Evolutionary conservation across 2,888 invertebrate species (phyloP), one percentile per base, ranked within the genome.

Genomic region (Lottia gigantea): DNA sequence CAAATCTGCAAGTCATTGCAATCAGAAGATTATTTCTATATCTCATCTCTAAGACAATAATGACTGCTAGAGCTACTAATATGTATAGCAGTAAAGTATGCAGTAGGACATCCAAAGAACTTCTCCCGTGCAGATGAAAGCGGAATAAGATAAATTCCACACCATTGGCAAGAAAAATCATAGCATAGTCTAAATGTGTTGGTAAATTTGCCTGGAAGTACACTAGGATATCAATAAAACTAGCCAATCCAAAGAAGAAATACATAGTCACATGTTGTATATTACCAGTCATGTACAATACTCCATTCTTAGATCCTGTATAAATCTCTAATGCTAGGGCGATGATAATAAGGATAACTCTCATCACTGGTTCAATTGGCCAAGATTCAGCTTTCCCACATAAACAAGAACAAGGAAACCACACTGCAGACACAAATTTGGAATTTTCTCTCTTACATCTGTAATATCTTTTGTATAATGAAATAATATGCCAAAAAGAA

Each of bases 211-310:
- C 76, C 71, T 80, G 84, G 72, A 83, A 87, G 75, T 88, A 82
- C 15, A 85, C 72, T 7, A 89, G 77, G 6, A 90, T 75, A 72
- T 90, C 90, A 14, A 89, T 73, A 0, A 88, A 78, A 7, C 89
- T 90, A 64, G 85, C 85, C 45, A 90, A 72, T 16, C 88, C 89
- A 78, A 91, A 90, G 81, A 89, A 90, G 82, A 89, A 88, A 80
- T 89, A 90, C 90, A 91, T 91, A 40, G 90, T 90, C 64, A 89
- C 88, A 80, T 91, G 90, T 75, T 90, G 90, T n/a, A 86, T 89
- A 80, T 90, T 90, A 16, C 87, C 87, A 45, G 87, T 76, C 70
- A 83, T 77, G 15, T 82, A 79, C 80, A 89, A 89, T 49, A 80
- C 87, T 61, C 85, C 80, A 88, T 89, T 23, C 84, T 85, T 79